Evolutionary conservation across 2,113 vertebrate genomes (phyloP), one percentile per base, ranked within the genome.

Genomic region (Gnathonemus echidnorhynchus): DNA sequence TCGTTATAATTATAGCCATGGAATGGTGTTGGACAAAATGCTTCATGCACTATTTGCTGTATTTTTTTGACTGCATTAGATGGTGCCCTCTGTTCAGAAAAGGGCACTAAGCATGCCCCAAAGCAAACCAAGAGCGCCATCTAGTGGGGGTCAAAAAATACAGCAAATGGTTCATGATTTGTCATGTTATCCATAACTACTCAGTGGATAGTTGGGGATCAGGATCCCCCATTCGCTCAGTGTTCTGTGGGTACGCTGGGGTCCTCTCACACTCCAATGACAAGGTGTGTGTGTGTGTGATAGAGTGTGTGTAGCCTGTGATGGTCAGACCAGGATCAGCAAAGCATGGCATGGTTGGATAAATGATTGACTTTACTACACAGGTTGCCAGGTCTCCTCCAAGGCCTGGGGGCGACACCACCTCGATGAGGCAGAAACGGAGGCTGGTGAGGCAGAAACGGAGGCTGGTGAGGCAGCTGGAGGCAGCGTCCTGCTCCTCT

Each of bases 401-500:
- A 17, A 15, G 31, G 56, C 45, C 53, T 83, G 89, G 62, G 52
- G 10, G n/a, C 3, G 27, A 88, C 53, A 17, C 7, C 2, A 17
- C 80, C 48, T 50, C 84, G 35, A 8, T 2, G 17, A 42, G 77
- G 35, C 31, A 90, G 91, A 92, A 13, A 62, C 88, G 27, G 19
- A 91, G 19, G 46, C 94, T 95, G 39, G 83, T 92, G 83, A 93
- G 91, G 53, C 90, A 17, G 80, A 92, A 13, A 62, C 88, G 27
- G 19, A 91, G 19, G 46, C 94, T 95, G 39, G 83, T 92, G 83
- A 93, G 91, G 53, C 90, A 17, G 80, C 3, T 95, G 19, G 86
- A 45, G 86, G 88, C 89, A 11, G 92, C 91, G 0, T 24, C 91
- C 1, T 92, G 93, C 0, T 94, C 96, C 90, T 46, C 88, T 11